Evolutionary conservation across 2,888 invertebrate species (phyloP).

Genomic region (Melanchra persicariae): DNA sequence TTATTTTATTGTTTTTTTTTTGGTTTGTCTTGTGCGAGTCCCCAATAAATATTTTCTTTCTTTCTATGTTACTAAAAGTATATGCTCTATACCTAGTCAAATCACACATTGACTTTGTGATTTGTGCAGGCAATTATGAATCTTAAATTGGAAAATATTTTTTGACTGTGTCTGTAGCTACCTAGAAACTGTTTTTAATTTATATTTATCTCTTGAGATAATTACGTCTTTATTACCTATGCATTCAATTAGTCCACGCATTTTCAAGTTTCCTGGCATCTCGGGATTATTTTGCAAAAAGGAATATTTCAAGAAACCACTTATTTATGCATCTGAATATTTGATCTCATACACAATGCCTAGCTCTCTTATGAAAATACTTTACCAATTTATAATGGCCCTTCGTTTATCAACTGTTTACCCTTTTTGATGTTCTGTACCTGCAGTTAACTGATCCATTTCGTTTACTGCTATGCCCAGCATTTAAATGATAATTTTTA

Average conservation of each 20-base stretch:
- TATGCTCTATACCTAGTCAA: too few species aligned
- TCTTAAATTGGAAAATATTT: too few species aligned
- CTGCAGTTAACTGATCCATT: constrained; percentile 3
- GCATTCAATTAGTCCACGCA: neutral
- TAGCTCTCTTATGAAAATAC: neutral
- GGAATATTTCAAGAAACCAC: neutral
- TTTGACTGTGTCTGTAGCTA: too few species aligned
- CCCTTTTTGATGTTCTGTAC: neutral
- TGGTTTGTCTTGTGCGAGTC: too few species aligned
- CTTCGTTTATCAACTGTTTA: constrained; percentile 7
- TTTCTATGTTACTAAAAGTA: too few species aligned
- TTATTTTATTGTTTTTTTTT: too few species aligned
- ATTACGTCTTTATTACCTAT: neutral
- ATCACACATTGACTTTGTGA: too few species aligned
- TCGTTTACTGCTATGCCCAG: constrained; percentile 36
- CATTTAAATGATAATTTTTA: constrained; percentile 6
- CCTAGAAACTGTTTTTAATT: too few species aligned
- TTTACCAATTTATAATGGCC: constrained; percentile 19
- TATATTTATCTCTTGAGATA: neutral
- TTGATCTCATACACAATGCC: neutral
- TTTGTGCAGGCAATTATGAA: too few species aligned
- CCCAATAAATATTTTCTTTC: too few species aligned
- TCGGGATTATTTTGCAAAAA: neutral
- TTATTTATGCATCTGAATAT: neutral
- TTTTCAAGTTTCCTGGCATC: neutral